These are phyloP conservation scores for Brachirus orientalis DNA, from an alignment of 2,113 vertebrate species.

Conservation along the genomic window DNA sequence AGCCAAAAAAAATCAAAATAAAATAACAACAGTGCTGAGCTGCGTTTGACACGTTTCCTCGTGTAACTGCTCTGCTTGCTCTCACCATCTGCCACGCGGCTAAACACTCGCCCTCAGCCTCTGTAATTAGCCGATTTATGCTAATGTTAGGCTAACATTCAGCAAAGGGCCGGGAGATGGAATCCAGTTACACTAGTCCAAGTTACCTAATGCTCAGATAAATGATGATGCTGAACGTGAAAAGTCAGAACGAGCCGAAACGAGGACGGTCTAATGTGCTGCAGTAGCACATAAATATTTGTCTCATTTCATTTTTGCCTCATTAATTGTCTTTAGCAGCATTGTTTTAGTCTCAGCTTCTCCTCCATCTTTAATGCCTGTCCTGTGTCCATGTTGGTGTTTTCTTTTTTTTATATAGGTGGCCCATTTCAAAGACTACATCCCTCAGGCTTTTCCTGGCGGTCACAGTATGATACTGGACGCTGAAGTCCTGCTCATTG, in stretches of 20 bases:
- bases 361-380: no score
- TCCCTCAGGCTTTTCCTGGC: conserved; percentile 93
- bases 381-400: no score
- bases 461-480: conserved; percentile 97
- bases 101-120: neutral
- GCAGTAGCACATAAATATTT: no score
- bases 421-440: conserved; percentile 96
- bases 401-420: conserved; percentile 80
- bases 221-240: neutral
- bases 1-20: no score
- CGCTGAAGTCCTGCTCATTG: conserved; percentile 96
- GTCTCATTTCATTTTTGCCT: no score
- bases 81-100: conserved; percentile 8
- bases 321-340: no score
- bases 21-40: no score
- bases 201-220: conserved; percentile 10
- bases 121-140: conserved; percentile 40
- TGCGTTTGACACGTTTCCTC: neutral
- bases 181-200: conserved; percentile 30
- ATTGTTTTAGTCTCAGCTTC: no score
- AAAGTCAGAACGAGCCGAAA: no score
- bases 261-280: no score
- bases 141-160: conserved; percentile 35
- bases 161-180: conserved; percentile 1
- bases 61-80: neutral